Conservation (phyloP, 2,113 vertebrate species). For the Pavo muticus region DNA sequence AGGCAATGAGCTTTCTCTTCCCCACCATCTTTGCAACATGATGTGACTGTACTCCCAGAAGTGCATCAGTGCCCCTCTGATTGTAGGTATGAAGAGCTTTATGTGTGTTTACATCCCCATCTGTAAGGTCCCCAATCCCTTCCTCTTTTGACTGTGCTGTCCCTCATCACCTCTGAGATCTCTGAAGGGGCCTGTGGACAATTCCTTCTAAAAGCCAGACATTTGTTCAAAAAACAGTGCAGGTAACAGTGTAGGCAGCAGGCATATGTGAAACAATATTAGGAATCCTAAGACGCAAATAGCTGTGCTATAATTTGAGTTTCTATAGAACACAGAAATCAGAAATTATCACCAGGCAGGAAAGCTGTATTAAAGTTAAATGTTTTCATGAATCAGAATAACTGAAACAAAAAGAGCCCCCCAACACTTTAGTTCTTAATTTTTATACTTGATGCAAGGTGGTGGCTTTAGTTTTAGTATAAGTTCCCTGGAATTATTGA, state of each 20-base stretch:
- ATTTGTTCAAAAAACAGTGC: background rate
- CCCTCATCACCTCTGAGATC: background rate
- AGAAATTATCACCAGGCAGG: background rate
- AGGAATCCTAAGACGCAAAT: background rate
- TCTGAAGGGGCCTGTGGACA: background rate
- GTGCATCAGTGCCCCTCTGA: background rate
- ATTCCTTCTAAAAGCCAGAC: background rate
- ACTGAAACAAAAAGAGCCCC: background rate
- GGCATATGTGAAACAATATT: background rate
- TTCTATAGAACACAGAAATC: background rate
- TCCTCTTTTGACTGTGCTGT: background rate
- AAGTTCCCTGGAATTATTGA: background rate
- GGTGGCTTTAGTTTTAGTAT: background rate
- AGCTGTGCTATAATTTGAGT: background rate
- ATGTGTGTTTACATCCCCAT: background rate
- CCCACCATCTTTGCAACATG: fast-evolving
- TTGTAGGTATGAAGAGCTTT: background rate
- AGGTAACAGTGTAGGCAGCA: background rate
- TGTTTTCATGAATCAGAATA: background rate
- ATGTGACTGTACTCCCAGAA: background rate
- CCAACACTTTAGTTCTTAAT: background rate
- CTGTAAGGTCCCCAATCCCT: fast-evolving
- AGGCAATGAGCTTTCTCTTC: background rate
- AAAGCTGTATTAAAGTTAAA: background rate
- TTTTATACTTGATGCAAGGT: background rate